Percentiles rank a stretch among this genome's conserved stretches.
These are phyloP conservation scores for Ceryle rudis DNA, from an alignment of 2,797 vertebrate species.

Conservation along the genomic window DNA sequence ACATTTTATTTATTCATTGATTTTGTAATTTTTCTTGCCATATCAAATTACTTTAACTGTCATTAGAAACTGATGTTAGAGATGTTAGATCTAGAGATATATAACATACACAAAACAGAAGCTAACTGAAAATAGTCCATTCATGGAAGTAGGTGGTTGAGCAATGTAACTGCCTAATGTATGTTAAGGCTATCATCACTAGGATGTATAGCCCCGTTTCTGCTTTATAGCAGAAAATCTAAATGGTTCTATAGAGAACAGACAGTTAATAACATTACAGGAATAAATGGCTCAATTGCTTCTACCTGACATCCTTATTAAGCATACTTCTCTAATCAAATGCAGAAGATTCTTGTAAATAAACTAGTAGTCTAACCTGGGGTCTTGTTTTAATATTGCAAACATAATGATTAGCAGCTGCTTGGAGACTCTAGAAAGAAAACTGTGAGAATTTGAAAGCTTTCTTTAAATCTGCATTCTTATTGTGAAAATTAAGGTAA, in stretches of 20 bases:
- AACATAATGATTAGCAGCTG: conserved; percentile 31
- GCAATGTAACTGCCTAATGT: neutral
- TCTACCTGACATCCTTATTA: conserved; percentile 13
- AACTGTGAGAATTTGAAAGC: neutral
- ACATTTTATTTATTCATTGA: neutral
- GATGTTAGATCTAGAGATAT: neutral
- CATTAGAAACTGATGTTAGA: neutral
- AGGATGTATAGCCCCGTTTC: neutral
- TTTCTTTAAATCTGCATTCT: conserved; percentile 6
- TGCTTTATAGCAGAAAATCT: neutral
- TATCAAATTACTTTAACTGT: neutral
- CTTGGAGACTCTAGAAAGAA: neutral
- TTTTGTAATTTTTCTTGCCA: neutral
- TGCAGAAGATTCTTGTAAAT: conserved; percentile 5
- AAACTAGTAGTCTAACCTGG: neutral
- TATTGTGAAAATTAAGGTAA: conserved; percentile 14
- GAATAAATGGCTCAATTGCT: neutral
- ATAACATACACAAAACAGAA: conserved; percentile 3
- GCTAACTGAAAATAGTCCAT: neutral
- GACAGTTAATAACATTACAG: neutral
- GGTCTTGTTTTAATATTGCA: conserved; percentile 17
- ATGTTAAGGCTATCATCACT: neutral
- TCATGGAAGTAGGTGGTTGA: neutral
- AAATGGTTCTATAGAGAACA: neutral
- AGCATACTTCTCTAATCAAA: conserved; percentile 13